These are phyloP conservation scores for Paramuricea clavata DNA, from an alignment of 92 coral and sea anemone species.

Conservation along the genomic window DNA sequence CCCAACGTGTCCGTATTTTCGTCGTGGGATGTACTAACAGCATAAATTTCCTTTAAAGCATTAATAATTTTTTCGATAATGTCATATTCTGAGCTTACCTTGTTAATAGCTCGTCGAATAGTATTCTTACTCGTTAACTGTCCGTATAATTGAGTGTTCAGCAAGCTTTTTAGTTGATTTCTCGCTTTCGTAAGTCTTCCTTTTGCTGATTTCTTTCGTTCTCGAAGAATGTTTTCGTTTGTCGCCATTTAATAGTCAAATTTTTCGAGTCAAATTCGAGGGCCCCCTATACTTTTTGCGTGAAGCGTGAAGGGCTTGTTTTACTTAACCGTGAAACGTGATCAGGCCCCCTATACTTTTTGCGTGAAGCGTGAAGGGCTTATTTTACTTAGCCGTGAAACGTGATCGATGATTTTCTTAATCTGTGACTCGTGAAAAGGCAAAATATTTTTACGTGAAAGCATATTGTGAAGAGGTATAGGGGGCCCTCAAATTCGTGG, in stretches of 20 bases:
- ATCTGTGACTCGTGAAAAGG: too few relatives aligned
- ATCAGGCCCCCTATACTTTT: too few relatives aligned
- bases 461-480: too few relatives aligned
- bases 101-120: slow-evolving; percentile 54
- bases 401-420: too few relatives aligned
- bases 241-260: not conserved
- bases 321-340: too few relatives aligned
- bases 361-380: too few relatives aligned
- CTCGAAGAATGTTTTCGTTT: slow-evolving; percentile 21
- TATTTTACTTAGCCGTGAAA: too few relatives aligned
- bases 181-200: slow-evolving; percentile 61
- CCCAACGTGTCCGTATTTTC: slow-evolving; percentile 54
- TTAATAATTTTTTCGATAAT: slow-evolving; percentile 60
- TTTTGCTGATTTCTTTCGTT: slow-evolving; percentile 55
- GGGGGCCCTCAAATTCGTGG: not conserved
- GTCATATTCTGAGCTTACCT: slow-evolving; percentile 59
- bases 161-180: slow-evolving; percentile 54
- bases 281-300: too few relatives aligned
- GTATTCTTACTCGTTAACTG: slow-evolving; percentile 60
- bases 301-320: too few relatives aligned
- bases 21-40: slow-evolving; percentile 37
- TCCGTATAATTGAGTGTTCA: slow-evolving; percentile 41
- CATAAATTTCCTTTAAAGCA: slow-evolving; percentile 65
- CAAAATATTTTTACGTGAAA: too few relatives aligned
- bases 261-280: not conserved